phyloP scores from a whole-genome alignment of 2,797 vertebrate species.

The Moxostoma hubbsi region DNA sequence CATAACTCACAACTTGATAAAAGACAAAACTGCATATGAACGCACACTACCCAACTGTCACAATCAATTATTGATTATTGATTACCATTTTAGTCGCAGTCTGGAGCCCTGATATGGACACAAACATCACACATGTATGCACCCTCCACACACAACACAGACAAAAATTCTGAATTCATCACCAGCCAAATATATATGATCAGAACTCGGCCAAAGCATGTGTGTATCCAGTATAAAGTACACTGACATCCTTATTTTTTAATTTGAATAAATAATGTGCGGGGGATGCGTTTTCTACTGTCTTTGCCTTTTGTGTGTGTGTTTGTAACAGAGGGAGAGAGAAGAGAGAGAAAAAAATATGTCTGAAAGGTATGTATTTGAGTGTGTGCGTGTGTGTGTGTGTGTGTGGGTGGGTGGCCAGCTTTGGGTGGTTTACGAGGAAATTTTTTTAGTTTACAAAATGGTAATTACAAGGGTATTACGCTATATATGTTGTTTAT shows the following conservation, averaged over 20 bases:
- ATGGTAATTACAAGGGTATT: too few relatives aligned
- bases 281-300: constrained; percentile 18
- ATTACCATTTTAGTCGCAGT: too few relatives aligned
- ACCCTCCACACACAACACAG: not conserved
- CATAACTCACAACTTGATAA: too few relatives aligned
- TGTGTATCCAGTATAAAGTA: constrained; percentile 15
- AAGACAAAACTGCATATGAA: too few relatives aligned
- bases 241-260: constrained; percentile 26
- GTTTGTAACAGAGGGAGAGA: constrained; percentile 12
- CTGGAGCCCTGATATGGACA: not conserved
- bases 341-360: constrained; percentile 25
- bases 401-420: not conserved
- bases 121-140: not conserved
- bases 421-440: too few relatives aligned
- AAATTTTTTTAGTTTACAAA: too few relatives aligned
- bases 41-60: too few relatives aligned
- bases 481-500: too few relatives aligned
- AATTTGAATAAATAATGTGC: constrained; percentile 40
- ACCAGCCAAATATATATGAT: constrained; percentile 39
- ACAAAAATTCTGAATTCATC: constrained; percentile 44
- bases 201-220: constrained; percentile 38
- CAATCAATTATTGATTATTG: too few relatives aligned
- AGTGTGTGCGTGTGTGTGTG: constrained; percentile 4
- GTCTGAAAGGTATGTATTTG: constrained; percentile 37
- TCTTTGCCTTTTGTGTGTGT: not conserved